These are phyloP conservation scores for Pyrgus malvae DNA, from an alignment of 2,888 invertebrate genomes.

Conservation along the genomic window DNA sequence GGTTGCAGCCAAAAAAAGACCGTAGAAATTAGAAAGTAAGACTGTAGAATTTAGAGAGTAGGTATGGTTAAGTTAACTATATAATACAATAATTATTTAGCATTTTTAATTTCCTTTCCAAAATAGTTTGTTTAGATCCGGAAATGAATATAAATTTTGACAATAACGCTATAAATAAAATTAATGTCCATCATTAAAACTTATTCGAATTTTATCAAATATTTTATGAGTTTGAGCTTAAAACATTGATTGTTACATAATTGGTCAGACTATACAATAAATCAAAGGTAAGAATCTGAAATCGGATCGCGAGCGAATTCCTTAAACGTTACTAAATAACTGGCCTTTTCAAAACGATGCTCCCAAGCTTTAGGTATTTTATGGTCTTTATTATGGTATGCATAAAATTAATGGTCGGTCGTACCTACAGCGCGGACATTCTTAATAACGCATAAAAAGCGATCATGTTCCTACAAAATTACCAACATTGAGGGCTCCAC, in stretches of 20 bases:
- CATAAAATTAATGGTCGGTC: conserved; percentile 44
- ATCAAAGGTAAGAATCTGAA: conserved; percentile 30
- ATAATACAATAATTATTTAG: no score
- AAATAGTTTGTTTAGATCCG: no score
- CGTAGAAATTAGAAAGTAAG: no score
- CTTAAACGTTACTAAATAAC: conserved; percentile 35
- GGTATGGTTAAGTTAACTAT: no score
- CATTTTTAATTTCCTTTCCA: no score
- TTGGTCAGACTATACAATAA: conserved; percentile 1
- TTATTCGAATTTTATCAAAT: no score
- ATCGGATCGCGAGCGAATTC: conserved; percentile 35
- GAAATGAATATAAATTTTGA: no score
- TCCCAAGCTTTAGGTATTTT: conserved; percentile 37
- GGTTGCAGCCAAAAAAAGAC: no score
- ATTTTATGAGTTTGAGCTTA: background rate
- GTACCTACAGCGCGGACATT: conserved; percentile 43
- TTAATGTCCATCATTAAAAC: no score
- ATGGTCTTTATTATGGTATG: conserved; percentile 42
- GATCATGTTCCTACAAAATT: conserved; percentile 57
- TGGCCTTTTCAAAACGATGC: conserved; percentile 33
- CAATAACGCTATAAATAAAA: no score
- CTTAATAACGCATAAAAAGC: conserved; percentile 54
- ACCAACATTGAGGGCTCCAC: conserved; percentile 51
- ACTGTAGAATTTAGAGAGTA: no score
- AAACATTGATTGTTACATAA: conserved; percentile 17